Conservation (phyloP, 2,797 vertebrate species). For the Rhynchonycteris naso region DNA sequence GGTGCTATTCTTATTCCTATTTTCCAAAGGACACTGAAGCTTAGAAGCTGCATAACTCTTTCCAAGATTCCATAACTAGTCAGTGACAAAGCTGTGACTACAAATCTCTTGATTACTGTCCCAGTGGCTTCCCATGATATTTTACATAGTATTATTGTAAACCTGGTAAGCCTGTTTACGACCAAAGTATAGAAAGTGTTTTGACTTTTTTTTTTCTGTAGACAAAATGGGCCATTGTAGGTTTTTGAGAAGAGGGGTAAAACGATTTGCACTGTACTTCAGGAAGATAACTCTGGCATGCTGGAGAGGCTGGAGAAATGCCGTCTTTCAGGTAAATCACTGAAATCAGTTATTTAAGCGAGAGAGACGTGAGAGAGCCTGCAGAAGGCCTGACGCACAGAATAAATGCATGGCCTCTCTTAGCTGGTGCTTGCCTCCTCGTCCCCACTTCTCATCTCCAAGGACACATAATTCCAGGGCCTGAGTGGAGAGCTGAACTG, state of each 20-base stretch:
- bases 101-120: background rate
- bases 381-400: background rate
- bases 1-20: background rate
- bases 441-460: background rate
- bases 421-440: background rate
- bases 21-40: background rate
- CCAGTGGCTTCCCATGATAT: background rate
- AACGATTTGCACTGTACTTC: background rate
- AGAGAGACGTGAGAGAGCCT: background rate
- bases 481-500: background rate
- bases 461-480: background rate
- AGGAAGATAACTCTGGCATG: background rate
- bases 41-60: background rate
- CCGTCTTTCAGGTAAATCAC: background rate
- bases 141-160: background rate
- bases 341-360: background rate
- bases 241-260: slow-evolving; percentile 15
- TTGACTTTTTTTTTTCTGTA: background rate
- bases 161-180: background rate
- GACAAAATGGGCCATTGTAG: background rate
- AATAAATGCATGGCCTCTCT: background rate
- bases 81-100: background rate
- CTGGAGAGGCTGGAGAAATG: background rate
- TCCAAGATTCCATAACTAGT: background rate
- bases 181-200: background rate